Evolutionary conservation across 2,113 vertebrate species (phyloP), one percentile per base, ranked within the genome.

Genomic region (Butorides virescens): DNA sequence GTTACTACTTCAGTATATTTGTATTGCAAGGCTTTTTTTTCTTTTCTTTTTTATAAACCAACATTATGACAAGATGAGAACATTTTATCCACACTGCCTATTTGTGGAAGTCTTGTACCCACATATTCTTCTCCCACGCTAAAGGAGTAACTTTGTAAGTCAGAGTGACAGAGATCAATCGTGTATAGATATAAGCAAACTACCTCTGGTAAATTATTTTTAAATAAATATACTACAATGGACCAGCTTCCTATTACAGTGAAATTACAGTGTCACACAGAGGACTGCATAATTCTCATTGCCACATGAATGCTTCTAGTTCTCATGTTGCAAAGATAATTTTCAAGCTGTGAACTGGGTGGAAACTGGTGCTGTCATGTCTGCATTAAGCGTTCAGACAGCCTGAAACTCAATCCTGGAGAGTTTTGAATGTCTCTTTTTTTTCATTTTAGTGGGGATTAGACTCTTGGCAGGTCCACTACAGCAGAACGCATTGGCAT

Each of bases 41-140:
- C 5, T 32, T 53, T 71, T 19, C 4, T 22, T 59, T 56, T 82
- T 79, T 22, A n/a, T 56, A 59, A 81, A 55, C 10, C 25, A 74
- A 59, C 65, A 65, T 59, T 52, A 17, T 13, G 5, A 39, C 1
- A 2, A 50, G 39, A 42, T 89, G 42, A 75, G 32, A 75, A 30
- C 11, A 8, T 88, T 85, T 82, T 86, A n/a, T 79, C 0, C 49
- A 25, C 13, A 74, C 36, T 62, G 17, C 26, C 0, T 87, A 34
- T 81, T 62, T 93, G 16, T 87, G 32, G 32, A 75, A 44, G 37
- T 63, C 52, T 47, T 65, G 27, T 37, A 82, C n/a, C 47, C 55
- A 25, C 2, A 0, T 59, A 11, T n/a, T 93, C 71, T 85, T 29
- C 15, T 14, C 32, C 32, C 9, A 2, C 3, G 4, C 26, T 67